Evolutionary conservation across 2,888 invertebrate species (phyloP).

Genomic region (Ennomos fuscantarius): DNA sequence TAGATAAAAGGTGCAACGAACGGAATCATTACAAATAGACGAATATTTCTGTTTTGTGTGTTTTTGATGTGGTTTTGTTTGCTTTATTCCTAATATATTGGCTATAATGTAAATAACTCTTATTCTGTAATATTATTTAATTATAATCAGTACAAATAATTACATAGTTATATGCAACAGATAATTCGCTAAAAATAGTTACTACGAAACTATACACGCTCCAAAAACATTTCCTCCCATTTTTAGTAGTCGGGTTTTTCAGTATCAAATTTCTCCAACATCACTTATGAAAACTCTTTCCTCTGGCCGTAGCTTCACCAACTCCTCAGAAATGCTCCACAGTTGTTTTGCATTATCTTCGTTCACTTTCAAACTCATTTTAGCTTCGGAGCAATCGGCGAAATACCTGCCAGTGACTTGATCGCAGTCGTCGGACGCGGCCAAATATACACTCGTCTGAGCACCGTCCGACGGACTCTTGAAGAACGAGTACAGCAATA

Average conservation of each 20-base stretch:
- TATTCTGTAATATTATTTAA: no score
- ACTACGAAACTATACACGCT: no score
- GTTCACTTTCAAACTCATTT: conserved; percentile 85
- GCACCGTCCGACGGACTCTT: conserved; percentile 92
- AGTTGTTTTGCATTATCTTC: conserved; percentile 89
- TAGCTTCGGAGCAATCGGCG: conserved; percentile 89
- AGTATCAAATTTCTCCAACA: background rate
- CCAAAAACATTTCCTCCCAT: no score
- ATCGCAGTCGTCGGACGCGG: conserved; percentile 90
- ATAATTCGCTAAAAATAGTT: no score
- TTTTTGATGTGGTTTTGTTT: no score
- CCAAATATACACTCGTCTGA: conserved; percentile 90
- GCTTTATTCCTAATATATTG: no score
- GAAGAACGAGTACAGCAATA: conserved; percentile 89
- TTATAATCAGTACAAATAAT: no score
- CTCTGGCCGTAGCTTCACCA: conserved; percentile 64
- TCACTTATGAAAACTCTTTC: conserved; percentile 48
- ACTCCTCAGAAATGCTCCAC: conserved; percentile 87
- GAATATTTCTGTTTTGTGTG: no score
- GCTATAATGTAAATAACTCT: no score
- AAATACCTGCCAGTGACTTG: conserved; percentile 91
- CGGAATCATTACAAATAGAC: no score
- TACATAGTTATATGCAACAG: no score
- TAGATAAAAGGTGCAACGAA: no score
- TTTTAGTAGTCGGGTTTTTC: background rate